These are phyloP conservation scores for Etheostoma cragini DNA, from an alignment of 2,113 vertebrate genomes.

Conservation along the genomic window DNA sequence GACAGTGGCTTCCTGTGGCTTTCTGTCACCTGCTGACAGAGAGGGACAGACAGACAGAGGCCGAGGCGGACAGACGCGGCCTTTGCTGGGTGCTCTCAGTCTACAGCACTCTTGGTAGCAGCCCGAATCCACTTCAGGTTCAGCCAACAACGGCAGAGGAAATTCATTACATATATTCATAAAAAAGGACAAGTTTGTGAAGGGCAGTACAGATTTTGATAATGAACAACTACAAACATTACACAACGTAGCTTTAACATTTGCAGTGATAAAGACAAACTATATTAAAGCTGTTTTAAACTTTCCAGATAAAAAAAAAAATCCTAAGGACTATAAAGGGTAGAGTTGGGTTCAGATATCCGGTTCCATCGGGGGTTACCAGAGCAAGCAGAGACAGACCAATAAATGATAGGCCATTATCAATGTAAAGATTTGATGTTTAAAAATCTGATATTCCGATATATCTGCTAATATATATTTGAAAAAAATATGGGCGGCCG, in stretches of 20 bases:
- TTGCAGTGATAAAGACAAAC: neutral
- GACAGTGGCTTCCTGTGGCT: slow-evolving; percentile 80
- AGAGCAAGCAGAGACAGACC: neutral
- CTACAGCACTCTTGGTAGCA: slow-evolving; percentile 17
- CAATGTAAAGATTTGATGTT: too few species aligned
- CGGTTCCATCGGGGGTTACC: neutral
- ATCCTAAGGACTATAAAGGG: too few species aligned
- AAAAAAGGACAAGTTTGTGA: too few species aligned
- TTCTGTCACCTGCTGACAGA: slow-evolving; percentile 60
- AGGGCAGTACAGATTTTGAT: too few species aligned
- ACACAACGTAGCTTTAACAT: neutral
- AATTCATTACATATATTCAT: slow-evolving; percentile 14
- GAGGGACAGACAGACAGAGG: slow-evolving; percentile 53
- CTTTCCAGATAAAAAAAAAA: slow-evolving; percentile 3
- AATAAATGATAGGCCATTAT: too few species aligned
- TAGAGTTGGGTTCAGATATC: neutral
- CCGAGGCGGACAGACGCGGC: neutral
- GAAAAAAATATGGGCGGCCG: too few species aligned
- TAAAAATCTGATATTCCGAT: too few species aligned
- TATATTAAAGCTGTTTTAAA: neutral
- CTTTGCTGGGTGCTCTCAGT: slow-evolving; percentile 30
- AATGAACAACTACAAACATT: too few species aligned
- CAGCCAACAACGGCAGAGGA: slow-evolving; percentile 19
- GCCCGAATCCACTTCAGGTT: slow-evolving; percentile 34
- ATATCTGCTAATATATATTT: too few species aligned